Conservation (phyloP, 2,797 vertebrate genomes). For the Salarias fasciatus region DNA sequence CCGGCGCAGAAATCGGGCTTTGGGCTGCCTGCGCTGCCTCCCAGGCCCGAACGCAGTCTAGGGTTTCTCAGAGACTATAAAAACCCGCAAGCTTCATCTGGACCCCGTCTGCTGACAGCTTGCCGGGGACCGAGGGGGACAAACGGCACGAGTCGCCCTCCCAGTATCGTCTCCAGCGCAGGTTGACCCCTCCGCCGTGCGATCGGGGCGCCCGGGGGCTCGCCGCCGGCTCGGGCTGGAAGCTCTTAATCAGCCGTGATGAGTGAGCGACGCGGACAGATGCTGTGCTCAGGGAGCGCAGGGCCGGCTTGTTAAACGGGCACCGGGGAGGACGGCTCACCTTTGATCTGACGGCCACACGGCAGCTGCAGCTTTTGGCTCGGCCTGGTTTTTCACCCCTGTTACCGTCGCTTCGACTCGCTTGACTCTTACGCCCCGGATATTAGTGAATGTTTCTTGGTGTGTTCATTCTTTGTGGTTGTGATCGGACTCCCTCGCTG, state of each 20-base stretch:
- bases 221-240: slow-evolving; percentile 51
- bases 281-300: slow-evolving; percentile 50
- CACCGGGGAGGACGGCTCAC: slow-evolving; percentile 25
- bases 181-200: too few species aligned
- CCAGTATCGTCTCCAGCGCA: slow-evolving; percentile 11
- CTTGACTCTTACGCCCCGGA: too few species aligned
- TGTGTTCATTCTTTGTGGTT: too few species aligned
- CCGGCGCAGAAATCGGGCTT: too few species aligned
- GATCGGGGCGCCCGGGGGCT: too few species aligned
- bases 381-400: too few species aligned
- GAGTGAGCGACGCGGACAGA: slow-evolving; percentile 50
- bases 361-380: slow-evolving; percentile 36
- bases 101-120: slow-evolving; percentile 68
- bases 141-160: slow-evolving; percentile 39
- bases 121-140: slow-evolving; percentile 45
- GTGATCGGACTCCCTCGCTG: too few species aligned
- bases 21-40: slow-evolving; percentile 40
- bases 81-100: slow-evolving; percentile 60
- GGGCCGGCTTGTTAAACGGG: slow-evolving; percentile 46
- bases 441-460: too few species aligned
- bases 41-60: slow-evolving; percentile 57
- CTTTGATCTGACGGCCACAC: slow-evolving; percentile 32
- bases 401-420: too few species aligned
- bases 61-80: slow-evolving; percentile 57
- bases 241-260: slow-evolving; percentile 67